Conservation (phyloP, 1,140 invertebrate species). For the Diploscapter pachys region DNA sequence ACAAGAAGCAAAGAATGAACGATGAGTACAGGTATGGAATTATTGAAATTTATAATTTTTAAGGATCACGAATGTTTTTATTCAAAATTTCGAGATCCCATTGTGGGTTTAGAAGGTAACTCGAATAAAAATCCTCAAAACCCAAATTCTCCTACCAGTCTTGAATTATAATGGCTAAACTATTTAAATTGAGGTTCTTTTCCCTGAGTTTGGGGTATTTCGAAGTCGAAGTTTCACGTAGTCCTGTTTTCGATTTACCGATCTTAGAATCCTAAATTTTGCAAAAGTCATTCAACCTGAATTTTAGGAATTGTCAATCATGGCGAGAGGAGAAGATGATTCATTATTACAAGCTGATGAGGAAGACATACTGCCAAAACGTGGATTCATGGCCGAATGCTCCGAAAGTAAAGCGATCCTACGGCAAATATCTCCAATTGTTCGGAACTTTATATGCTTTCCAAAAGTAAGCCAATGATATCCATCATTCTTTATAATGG, state of each 20-base stretch:
- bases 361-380: slow-evolving; percentile 33
- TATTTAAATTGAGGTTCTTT: too few species aligned
- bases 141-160: too few species aligned
- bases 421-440: slow-evolving; percentile 34
- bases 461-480: slow-evolving; percentile 33
- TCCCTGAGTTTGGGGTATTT: too few species aligned
- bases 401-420: slow-evolving; percentile 31
- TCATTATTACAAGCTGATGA: slow-evolving; percentile 44
- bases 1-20: slow-evolving; percentile 8
- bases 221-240: too few species aligned
- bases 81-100: too few species aligned
- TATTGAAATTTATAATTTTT: background rate
- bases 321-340: slow-evolving; percentile 44
- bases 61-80: too few species aligned
- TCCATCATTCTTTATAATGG: background rate
- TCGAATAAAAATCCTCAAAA: too few species aligned
- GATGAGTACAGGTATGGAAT: slow-evolving; percentile 23
- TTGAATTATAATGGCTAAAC: too few species aligned
- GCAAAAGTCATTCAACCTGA: background rate
- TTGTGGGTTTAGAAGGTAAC: too few species aligned
- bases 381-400: slow-evolving; percentile 38
- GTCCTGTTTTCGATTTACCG: too few species aligned
- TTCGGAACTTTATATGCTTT: slow-evolving; percentile 41
- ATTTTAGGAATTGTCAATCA: slow-evolving; percentile 32
- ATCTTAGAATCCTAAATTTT: too few species aligned